A percentile compares a stretch with the other conserved stretches of the same genome.
phyloP scores from a whole-genome alignment of 1,140 invertebrate species.

The Marisa cornuarietis region DNA sequence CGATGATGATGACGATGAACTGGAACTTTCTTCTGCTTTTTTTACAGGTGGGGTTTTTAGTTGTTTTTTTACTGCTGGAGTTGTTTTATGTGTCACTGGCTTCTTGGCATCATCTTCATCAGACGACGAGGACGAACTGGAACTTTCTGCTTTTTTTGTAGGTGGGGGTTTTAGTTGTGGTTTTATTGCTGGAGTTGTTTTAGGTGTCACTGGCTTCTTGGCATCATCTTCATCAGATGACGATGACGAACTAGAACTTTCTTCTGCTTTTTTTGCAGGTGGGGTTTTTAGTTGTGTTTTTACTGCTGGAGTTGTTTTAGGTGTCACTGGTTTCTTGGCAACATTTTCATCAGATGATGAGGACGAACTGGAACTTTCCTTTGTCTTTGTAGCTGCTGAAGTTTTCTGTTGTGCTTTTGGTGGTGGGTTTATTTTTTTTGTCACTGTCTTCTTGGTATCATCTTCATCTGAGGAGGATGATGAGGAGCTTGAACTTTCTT shows the following conservation, averaged over 20 bases:
- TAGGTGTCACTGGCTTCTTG: slow-evolving; percentile 13
- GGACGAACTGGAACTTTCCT: background rate
- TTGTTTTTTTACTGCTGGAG: slow-evolving; percentile 11
- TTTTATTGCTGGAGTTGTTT: slow-evolving; percentile 23
- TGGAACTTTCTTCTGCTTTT: slow-evolving; percentile 14
- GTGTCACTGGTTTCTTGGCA: background rate
- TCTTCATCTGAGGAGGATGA: slow-evolving; percentile 23
- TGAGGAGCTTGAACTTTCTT: slow-evolving; percentile 12
- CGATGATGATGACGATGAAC: slow-evolving; percentile 22
- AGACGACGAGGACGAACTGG: background rate
- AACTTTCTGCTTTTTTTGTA: background rate
- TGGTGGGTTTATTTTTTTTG: background rate
- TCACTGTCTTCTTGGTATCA: background rate
- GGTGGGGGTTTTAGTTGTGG: slow-evolving; percentile 14
- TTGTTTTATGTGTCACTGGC: background rate
- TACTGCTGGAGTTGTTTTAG: background rate
- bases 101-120: background rate
- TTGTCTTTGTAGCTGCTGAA: background rate
- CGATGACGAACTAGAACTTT: slow-evolving; percentile 18
- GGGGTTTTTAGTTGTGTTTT: slow-evolving; percentile 5
- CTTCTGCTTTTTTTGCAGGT: slow-evolving; percentile 9
- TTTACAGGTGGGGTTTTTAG: background rate
- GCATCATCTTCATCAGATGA: slow-evolving; percentile 25
- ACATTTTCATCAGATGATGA: background rate
- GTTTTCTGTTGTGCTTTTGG: background rate